phyloP scores from a whole-genome alignment of 2,797 vertebrate species.

The Sandelia bainsii region DNA sequence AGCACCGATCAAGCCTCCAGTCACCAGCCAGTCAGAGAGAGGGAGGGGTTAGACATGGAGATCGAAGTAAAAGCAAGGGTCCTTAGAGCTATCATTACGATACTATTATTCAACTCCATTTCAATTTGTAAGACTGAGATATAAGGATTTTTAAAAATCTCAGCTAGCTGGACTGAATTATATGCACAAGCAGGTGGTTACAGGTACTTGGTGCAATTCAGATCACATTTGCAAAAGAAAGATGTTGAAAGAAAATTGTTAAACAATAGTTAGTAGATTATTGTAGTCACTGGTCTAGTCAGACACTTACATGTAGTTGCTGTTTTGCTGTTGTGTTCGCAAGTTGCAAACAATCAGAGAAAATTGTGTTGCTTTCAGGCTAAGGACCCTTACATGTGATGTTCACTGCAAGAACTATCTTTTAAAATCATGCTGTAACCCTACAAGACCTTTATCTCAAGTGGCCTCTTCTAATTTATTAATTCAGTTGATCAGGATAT shows the following conservation, averaged over 20 bases:
- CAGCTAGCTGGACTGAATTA: constrained; percentile 70
- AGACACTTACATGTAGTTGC: constrained; percentile 91
- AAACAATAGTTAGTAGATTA: constrained; percentile 79
- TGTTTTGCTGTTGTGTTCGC: constrained; percentile 86
- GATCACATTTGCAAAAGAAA: constrained; percentile 84
- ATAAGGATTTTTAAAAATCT: constrained; percentile 74
- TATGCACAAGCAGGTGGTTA: constrained; percentile 87
- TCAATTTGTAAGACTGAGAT: constrained; percentile 79
- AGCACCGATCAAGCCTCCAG: constrained; percentile 67
- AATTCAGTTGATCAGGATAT: constrained; percentile 51
- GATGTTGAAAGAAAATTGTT: constrained; percentile 73
- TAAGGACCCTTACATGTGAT: constrained; percentile 82
- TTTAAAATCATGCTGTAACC: constrained; percentile 73
- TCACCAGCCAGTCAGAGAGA: constrained; percentile 74
- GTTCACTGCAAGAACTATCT: constrained; percentile 66
- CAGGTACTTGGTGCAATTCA: constrained; percentile 93
- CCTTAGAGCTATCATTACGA: constrained; percentile 79
- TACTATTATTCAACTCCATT: constrained; percentile 83
- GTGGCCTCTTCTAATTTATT: constrained; percentile 75
- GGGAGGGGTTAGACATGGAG: constrained; percentile 74
- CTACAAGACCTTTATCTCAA: constrained; percentile 78
- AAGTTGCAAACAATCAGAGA: constrained; percentile 83
- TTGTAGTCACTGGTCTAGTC: constrained; percentile 89
- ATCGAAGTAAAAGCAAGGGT: constrained; percentile 71
- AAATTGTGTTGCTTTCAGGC: constrained; percentile 73